These are phyloP conservation scores for Caerostris darwini DNA, from an alignment of 1,140 invertebrate genomes.

Conservation along the genomic window DNA sequence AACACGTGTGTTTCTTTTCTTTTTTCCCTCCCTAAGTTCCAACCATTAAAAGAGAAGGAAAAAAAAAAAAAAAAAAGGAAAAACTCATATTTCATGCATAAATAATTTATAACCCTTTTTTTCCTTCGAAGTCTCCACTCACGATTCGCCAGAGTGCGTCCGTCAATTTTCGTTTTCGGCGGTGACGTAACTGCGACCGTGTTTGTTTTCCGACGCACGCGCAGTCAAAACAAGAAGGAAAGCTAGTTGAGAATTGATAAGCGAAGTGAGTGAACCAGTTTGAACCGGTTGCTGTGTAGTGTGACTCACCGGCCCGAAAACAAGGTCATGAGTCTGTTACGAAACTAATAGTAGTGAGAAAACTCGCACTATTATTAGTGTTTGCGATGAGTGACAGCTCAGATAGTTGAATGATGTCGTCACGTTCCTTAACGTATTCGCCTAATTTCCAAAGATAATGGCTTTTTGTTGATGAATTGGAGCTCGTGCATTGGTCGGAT, in stretches of 20 bases:
- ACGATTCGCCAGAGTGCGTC: background rate
- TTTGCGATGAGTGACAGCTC: background rate
- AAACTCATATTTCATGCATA: too few species aligned
- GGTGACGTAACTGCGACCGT: slow-evolving; percentile 21
- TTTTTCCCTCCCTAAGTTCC: too few species aligned
- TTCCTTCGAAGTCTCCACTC: too few species aligned
- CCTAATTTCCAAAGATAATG: background rate
- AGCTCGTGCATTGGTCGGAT: background rate
- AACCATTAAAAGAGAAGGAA: too few species aligned
- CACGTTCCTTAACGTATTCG: background rate
- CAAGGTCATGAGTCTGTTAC: slow-evolving; percentile 48
- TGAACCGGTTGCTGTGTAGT: background rate
- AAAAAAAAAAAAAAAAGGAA: background rate
- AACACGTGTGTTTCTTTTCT: too few species aligned
- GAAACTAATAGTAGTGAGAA: background rate
- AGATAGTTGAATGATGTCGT: background rate
- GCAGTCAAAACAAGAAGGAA: background rate
- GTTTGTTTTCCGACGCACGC: slow-evolving; percentile 2
- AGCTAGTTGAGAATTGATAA: slow-evolving; percentile 13
- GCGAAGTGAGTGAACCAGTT: slow-evolving; percentile 42
- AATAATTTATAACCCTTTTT: too few species aligned
- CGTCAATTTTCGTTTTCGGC: slow-evolving; percentile 24
- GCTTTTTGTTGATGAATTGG: background rate
- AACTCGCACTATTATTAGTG: slow-evolving; percentile 5
- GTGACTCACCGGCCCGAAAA: slow-evolving; percentile 27